Evolutionary conservation across 2,113 vertebrate species (phyloP), one percentile per base, ranked within the genome.

Genomic region (Melierax canorus): DNA sequence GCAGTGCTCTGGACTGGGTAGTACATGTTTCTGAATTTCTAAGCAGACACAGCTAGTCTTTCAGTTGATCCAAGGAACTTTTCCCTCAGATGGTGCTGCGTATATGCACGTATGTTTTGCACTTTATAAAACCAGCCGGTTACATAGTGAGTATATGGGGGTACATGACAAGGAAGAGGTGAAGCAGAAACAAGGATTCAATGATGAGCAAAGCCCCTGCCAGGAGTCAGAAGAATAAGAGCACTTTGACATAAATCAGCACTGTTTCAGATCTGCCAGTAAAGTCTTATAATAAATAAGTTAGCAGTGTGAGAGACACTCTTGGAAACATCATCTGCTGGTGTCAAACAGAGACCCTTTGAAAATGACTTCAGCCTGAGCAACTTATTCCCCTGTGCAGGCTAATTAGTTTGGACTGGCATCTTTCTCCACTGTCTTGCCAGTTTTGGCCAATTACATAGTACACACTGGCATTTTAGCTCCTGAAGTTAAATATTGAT

Each of bases 131-230:
- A 67, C 0, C 53, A 68, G 30, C 15, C 48, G 34, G 0, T 41
- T 12, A 1, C 32, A 4, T 0, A 2, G 41, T 12, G 26, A 55
- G 27, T 13, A 4, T 8, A 3, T 6, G 50, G 23, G 45, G 29
- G 72, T 20, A 7, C 6, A 0, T 6, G 41, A 1, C 15, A 63
- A 56, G 18, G 22, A 58, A 3, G 56, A 34, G 55, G 34, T 11
- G 32, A 45, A 43, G 58, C 69, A 68, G 53, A 90, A 30, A 18
- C 3, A 7, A 63, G 39, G 48, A 45, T 48, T 62, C 67, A 78
- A 9, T 17, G 38, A 34, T 5, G 56, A 48, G 51, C 19, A 17
- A 53, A 39, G 62, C n/a, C 39, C 13, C 29, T 45, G 46, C 23
- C 21, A 38, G 39, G 45, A 50, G 15, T 46, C 59, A 71, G 56